phyloP scores from a whole-genome alignment of 2,888 invertebrate genomes.

The Apodemia duryi region DNA sequence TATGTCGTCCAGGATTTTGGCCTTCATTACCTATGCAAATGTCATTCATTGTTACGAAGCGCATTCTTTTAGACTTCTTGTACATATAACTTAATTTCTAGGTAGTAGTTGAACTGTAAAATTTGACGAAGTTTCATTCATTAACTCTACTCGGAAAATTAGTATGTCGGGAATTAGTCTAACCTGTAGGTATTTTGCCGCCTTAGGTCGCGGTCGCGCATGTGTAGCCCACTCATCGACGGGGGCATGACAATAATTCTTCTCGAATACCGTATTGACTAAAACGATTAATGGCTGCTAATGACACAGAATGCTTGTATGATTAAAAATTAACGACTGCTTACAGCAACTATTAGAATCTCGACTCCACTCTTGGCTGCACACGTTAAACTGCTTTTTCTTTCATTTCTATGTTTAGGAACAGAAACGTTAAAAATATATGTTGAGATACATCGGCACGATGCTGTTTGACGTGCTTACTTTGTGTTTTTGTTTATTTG shows the following conservation, averaged over 20 bases:
- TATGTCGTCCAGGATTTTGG: conserved; percentile 67
- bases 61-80: conserved; percentile 76
- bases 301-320: conserved; percentile 75
- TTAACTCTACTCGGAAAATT: conserved; percentile 33
- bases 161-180: conserved; percentile 40
- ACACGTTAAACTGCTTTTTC: conserved; percentile 73
- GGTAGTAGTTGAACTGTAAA: conserved; percentile 50
- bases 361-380: conserved; percentile 78
- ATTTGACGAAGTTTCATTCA: conserved; percentile 42
- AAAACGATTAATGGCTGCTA: conserved; percentile 66
- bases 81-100: conserved; percentile 61
- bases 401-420: conserved; percentile 76
- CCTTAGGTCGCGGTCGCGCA: conserved; percentile 53
- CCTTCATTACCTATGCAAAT: conserved; percentile 70
- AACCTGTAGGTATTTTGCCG: conserved; percentile 37
- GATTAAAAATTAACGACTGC: conserved; percentile 63
- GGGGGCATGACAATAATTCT: conserved; percentile 49
- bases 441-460: conserved; percentile 70
- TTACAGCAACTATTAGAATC: conserved; percentile 74
- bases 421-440: conserved; percentile 56
- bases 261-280: conserved; percentile 46
- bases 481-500: conserved; percentile 70
- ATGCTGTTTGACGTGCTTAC: conserved; percentile 78
- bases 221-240: conserved; percentile 34
- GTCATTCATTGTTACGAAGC: conserved; percentile 72